Conservation (phyloP, 2,888 invertebrate genomes). For the Cyaniris semiargus region DNA sequence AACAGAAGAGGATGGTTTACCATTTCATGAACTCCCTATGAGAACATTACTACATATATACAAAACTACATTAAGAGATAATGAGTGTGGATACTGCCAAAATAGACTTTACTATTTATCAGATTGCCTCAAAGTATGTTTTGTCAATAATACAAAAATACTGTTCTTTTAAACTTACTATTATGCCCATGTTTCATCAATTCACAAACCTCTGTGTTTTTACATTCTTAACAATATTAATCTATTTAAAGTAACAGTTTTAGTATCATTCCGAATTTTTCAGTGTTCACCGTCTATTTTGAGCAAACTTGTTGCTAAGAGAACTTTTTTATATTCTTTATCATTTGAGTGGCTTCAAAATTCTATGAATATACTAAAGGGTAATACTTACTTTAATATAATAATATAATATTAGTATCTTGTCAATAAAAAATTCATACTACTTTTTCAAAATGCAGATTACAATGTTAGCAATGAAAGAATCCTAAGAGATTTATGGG, state of each 20-base stretch:
- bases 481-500: constrained; percentile 83
- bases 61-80: constrained; percentile 64
- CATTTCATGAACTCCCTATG: constrained; percentile 71
- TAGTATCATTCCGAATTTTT: constrained; percentile 43
- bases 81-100: constrained; percentile 57
- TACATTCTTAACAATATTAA: neutral
- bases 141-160: neutral
- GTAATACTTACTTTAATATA: constrained; percentile 46
- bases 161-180: neutral
- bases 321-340: constrained; percentile 78
- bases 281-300: constrained; percentile 68
- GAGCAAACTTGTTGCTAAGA: constrained; percentile 69
- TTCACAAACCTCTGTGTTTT: neutral
- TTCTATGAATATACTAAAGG: constrained; percentile 74
- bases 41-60: constrained; percentile 58
- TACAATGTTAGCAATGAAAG: constrained; percentile 77
- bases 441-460: constrained; percentile 50
- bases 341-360: constrained; percentile 77
- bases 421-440: neutral
- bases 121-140: constrained; percentile 64
- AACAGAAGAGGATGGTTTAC: constrained; percentile 73
- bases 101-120: constrained; percentile 82
- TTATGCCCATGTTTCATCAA: neutral
- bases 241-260: neutral
- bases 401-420: neutral